phyloP scores from a whole-genome alignment of 2,888 invertebrate genomes.

The Aethes cnicana region DNA sequence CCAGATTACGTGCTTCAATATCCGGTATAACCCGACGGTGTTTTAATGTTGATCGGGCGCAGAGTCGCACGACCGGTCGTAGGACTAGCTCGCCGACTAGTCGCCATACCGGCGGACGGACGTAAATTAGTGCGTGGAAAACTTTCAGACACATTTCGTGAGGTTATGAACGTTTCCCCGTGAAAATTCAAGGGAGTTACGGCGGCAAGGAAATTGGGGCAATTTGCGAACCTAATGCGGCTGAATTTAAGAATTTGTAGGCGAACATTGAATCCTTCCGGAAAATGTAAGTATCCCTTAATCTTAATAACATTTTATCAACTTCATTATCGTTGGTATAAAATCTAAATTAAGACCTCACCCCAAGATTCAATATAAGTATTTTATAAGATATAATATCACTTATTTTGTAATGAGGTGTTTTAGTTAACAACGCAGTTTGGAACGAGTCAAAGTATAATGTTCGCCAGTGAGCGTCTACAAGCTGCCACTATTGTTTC shows the following conservation, averaged over 20 bases:
- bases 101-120: constrained; percentile 7
- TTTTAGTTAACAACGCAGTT: constrained; percentile 5
- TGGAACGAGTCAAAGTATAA: constrained; percentile 34
- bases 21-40: constrained; percentile 66
- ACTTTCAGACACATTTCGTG: constrained; percentile 46
- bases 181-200: constrained; percentile 43
- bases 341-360: no score
- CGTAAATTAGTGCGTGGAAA: constrained; percentile 51
- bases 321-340: no score
- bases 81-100: no score
- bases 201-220: constrained; percentile 45
- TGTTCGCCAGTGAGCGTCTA: constrained; percentile 42
- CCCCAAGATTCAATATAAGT: no score
- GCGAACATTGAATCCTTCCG: constrained; percentile 31
- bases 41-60: constrained; percentile 35
- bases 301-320: no score
- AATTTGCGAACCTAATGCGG: constrained; percentile 45
- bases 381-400: no score
- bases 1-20: constrained; percentile 82
- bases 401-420: no score
- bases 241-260: constrained; percentile 28
- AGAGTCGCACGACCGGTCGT: constrained; percentile 37
- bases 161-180: constrained; percentile 43
- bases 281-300: constrained; percentile 16
- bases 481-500: constrained; percentile 46